phyloP scores from a whole-genome alignment of 2,797 vertebrate genomes.

The Morelia viridis region DNA sequence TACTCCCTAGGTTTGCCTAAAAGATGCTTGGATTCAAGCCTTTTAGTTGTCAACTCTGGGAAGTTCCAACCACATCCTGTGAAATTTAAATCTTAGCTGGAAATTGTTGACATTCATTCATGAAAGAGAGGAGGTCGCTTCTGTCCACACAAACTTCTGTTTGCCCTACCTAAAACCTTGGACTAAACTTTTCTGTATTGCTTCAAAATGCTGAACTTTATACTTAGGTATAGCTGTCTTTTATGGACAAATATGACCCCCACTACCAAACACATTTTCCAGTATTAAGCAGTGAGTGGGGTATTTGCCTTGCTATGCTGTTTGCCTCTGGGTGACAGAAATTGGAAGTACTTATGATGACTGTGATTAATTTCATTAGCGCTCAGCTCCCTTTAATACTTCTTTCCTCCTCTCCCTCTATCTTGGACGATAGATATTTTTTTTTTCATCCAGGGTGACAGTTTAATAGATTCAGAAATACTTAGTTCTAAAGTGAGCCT shows the following conservation, averaged over 20 bases:
- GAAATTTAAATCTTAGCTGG: neutral
- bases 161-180: neutral
- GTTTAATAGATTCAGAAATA: constrained; percentile 82
- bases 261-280: neutral
- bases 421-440: constrained; percentile 79
- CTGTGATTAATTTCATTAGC: constrained; percentile 77
- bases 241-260: constrained; percentile 22
- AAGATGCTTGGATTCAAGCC: neutral
- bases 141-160: neutral
- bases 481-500: constrained; percentile 74
- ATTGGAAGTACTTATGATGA: constrained; percentile 66
- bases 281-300: neutral
- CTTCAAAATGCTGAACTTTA: neutral
- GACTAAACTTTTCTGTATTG: neutral
- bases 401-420: constrained; percentile 46
- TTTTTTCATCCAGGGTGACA: constrained; percentile 80
- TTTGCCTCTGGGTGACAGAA: constrained; percentile 70
- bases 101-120: neutral
- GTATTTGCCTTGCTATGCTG: constrained; percentile 55
- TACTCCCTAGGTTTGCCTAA: neutral
- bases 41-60: neutral
- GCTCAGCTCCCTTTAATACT: constrained; percentile 66
- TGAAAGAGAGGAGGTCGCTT: neutral
- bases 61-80: neutral
- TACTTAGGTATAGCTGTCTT: neutral